Percentiles rank a stretch among this genome's conserved stretches.
Conservation (phyloP, 2,888 invertebrate genomes). For the Mantis religiosa region DNA sequence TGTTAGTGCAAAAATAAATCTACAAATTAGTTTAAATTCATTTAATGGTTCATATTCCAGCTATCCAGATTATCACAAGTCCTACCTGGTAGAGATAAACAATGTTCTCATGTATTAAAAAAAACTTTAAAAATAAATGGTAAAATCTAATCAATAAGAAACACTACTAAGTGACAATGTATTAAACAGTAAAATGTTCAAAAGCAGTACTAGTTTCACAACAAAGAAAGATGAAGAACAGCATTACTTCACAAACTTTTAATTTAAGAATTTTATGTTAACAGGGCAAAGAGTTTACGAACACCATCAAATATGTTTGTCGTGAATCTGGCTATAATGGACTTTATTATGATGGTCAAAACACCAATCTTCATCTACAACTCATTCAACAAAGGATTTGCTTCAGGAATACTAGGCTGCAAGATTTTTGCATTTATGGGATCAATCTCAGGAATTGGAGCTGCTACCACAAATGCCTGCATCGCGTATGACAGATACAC, state of each 20-base stretch:
- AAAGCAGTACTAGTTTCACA: too few relatives aligned
- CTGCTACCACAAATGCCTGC: slow-evolving; percentile 74
- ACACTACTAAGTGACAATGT: too few relatives aligned
- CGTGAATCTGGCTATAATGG: slow-evolving; percentile 75
- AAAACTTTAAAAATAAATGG: too few relatives aligned
- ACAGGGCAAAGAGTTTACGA: slow-evolving; percentile 64
- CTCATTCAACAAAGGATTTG: slow-evolving; percentile 73
- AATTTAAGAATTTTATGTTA: slow-evolving; percentile 26
- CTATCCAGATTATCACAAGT: too few relatives aligned
- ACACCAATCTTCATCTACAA: slow-evolving; percentile 82
- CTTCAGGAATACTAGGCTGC: slow-evolving; percentile 68
- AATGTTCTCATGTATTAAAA: too few relatives aligned
- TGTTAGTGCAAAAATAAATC: too few relatives aligned
- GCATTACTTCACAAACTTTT: background rate
- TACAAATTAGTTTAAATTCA: too few relatives aligned
- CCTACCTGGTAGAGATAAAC: too few relatives aligned
- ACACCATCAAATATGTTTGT: slow-evolving; percentile 83
- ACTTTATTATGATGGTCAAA: slow-evolving; percentile 85
- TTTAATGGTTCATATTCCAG: too few relatives aligned
- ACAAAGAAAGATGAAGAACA: background rate
- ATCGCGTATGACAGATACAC: slow-evolving; percentile 77
- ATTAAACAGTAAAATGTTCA: too few relatives aligned
- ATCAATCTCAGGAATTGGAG: slow-evolving; percentile 74
- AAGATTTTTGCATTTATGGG: slow-evolving; percentile 74
- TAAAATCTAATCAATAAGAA: too few relatives aligned